phyloP scores from a whole-genome alignment of 2,797 vertebrate species.

The Natrix natrix region DNA sequence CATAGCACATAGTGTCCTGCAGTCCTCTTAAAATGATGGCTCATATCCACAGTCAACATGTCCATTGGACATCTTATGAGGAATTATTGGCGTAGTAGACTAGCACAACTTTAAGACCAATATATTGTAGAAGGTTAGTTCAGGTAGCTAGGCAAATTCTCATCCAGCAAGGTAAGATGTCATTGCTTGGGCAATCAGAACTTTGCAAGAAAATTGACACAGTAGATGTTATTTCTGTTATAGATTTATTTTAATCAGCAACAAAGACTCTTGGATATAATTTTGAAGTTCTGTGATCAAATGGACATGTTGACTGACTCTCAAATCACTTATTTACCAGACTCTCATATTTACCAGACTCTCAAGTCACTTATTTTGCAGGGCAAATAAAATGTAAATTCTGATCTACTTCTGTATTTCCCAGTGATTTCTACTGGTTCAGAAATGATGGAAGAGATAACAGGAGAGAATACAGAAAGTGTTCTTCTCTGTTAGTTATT shows the following conservation, averaged over 20 bases:
- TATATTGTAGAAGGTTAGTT: neutral
- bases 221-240: neutral
- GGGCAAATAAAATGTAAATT: neutral
- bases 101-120: neutral
- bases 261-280: constrained; percentile 32
- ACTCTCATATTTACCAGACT: constrained; percentile 33
- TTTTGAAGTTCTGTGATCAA: constrained; percentile 36
- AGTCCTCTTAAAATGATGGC: neutral
- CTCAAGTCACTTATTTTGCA: neutral
- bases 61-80: neutral
- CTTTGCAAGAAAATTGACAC: constrained; percentile 19
- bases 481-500: neutral
- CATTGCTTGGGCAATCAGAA: constrained; percentile 29
- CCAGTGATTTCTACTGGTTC: neutral
- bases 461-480: neutral
- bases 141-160: constrained; percentile 52
- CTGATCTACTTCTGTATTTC: neutral
- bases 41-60: neutral
- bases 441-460: neutral
- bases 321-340: neutral
- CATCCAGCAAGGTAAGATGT: constrained; percentile 51
- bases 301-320: constrained; percentile 36
- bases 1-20: constrained; percentile 1
- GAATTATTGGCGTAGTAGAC: neutral
- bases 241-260: neutral